Percentiles rank a stretch among this genome's conserved stretches.
These are phyloP conservation scores for Melanchra persicariae DNA, from an alignment of 2,888 invertebrate species.

Conservation along the genomic window DNA sequence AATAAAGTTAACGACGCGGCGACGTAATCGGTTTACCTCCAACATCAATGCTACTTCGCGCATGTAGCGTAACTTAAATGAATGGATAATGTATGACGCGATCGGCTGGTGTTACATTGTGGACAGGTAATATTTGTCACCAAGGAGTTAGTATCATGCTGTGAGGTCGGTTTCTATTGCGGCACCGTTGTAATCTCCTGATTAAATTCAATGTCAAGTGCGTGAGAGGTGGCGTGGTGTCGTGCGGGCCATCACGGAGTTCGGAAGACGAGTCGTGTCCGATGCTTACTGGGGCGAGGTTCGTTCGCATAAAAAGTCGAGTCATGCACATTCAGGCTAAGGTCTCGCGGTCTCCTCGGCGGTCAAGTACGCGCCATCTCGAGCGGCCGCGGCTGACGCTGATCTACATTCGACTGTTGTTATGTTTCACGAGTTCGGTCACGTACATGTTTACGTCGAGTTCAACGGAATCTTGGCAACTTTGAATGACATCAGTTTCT, in stretches of 20 bases:
- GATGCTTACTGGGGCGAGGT: constrained; percentile 78
- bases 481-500: constrained; percentile 2
- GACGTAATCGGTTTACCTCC: constrained; percentile 51
- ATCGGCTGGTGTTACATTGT: constrained; percentile 7
- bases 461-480: constrained; percentile 22
- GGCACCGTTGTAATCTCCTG: constrained; percentile 64
- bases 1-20: constrained; percentile 39
- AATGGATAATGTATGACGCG: constrained; percentile 39
- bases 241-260: constrained; percentile 61
- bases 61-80: constrained; percentile 48
- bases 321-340: constrained; percentile 86
- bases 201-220: constrained; percentile 77
- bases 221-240: constrained; percentile 62
- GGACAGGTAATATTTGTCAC: constrained; percentile 33
- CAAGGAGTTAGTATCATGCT: constrained; percentile 30
- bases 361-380: constrained; percentile 71
- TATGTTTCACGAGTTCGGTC: constrained; percentile 38
- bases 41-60: constrained; percentile 55
- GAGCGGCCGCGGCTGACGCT: constrained; percentile 34
- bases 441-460: constrained; percentile 47
- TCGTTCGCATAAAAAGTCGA: constrained; percentile 78
- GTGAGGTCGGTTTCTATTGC: constrained; percentile 60
- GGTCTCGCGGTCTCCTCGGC: constrained; percentile 71
- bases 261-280: constrained; percentile 71
- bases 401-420: constrained; percentile 57